Base-by-base conservation (phyloP, 2,113 vertebrate species). In the Malurus alboscapulatus region DNA sequence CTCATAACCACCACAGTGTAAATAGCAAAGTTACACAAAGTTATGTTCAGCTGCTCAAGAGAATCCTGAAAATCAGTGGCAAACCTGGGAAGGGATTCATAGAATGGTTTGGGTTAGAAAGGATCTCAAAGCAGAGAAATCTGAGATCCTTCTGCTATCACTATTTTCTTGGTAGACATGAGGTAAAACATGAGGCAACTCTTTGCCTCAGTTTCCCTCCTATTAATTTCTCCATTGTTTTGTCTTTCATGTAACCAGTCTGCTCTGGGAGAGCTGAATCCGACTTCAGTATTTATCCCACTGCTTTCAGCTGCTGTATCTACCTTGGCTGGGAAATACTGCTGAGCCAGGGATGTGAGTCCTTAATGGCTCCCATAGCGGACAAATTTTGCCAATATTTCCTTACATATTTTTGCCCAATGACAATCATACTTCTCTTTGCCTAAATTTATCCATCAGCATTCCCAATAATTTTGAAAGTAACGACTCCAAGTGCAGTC, bases 401-500 rank as follows among this genome's bases (percentile, higher is more conserved):
- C 29, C 29, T n/a, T 34, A 45, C 19, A 14, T 24, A 34, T 17
- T 14, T 84, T 88, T 77, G 30, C 6, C 24, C 59, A 18, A 14
- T 47, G 74, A 32, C 29, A 69, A 51, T 68, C 6, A 24, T 20
- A 42, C 3, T 73, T 90, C 44, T 34, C 10, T 80, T 76, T 3
- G 10, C 69, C 17, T 67, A 66, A 88, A 77, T 18, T 47, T 66
- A 91, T 27, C 36, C 40, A 81, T 53, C 42, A 84, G 7, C 4
- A 62, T 69, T 62, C 6, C 32, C 27, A 51, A 54, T 59, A 54
- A 74, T 84, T 77, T 81, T 71, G 29, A 21, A 71, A 87, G 14
- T 27, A 87, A 58, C 0, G 0, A 50, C 32, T 71, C 6, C 26
- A 80, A 29, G 14, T 42, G 8, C 22, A 68, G 17, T n/a, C 24